phyloP scores from a whole-genome alignment of 2,888 invertebrate genomes.

The Eubasilissa splendida region DNA sequence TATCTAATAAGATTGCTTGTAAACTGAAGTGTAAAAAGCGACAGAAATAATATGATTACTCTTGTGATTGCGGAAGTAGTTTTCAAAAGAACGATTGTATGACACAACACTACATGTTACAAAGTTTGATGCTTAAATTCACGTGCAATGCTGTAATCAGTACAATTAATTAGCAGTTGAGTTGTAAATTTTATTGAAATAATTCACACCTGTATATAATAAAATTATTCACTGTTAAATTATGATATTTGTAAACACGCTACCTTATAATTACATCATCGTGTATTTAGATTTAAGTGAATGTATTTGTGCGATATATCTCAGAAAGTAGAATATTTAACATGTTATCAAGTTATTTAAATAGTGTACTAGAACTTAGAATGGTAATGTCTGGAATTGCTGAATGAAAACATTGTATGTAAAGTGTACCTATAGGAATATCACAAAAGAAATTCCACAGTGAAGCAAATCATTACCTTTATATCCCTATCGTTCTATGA shows the following conservation, averaged over 20 bases:
- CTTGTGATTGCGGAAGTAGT: too few relatives aligned
- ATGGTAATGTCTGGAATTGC: conserved; percentile 52
- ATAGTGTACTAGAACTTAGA: conserved; percentile 26
- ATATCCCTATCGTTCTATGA: too few relatives aligned
- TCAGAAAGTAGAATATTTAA: conserved; percentile 27
- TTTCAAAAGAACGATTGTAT: too few relatives aligned
- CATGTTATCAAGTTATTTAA: conserved; percentile 32
- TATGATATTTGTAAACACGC: conserved; percentile 28
- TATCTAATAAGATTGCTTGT: background rate
- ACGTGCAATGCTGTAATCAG: conserved; percentile 13
- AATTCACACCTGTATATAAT: conserved; percentile 29
- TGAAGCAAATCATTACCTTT: conserved; percentile 34
- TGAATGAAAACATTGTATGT: conserved; percentile 47
- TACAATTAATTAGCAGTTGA: conserved; percentile 11
- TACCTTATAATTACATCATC: conserved; percentile 30
- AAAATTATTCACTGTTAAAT: conserved; percentile 37
- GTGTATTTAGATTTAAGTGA: conserved; percentile 34
- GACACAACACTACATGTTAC: too few relatives aligned
- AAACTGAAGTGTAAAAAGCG: background rate
- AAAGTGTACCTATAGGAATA: conserved; percentile 50
- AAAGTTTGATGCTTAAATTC: background rate
- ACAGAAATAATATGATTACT: too few relatives aligned
- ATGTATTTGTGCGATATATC: conserved; percentile 48
- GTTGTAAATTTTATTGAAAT: background rate
- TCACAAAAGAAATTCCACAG: conserved; percentile 54